These are phyloP conservation scores for Ecdyonurus torrentis DNA, from an alignment of 2,888 invertebrate genomes.

Conservation along the genomic window DNA sequence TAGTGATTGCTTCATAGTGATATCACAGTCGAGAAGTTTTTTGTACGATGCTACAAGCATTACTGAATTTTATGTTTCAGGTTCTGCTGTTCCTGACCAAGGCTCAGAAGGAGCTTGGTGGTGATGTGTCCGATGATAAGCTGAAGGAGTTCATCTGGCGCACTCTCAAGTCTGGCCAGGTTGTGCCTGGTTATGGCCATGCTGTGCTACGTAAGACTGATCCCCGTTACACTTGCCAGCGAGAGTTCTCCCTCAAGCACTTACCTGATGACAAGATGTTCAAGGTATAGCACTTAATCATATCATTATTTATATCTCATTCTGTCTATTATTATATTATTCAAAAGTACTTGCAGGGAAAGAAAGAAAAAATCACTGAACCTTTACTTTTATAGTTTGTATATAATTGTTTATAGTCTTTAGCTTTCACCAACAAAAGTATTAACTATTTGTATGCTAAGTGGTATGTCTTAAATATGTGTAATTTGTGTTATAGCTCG, in stretches of 20 bases:
- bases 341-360: neutral
- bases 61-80: slow-evolving; percentile 29
- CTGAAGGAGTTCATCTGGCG: slow-evolving; percentile 96
- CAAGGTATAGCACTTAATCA: slow-evolving; percentile 34
- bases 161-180: slow-evolving; percentile 86
- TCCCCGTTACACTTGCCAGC: slow-evolving; percentile 80
- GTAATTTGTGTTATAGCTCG: slow-evolving; percentile 40
- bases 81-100: slow-evolving; percentile 90
- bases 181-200: slow-evolving; percentile 95
- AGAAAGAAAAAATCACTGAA: neutral
- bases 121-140: slow-evolving; percentile 72
- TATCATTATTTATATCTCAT: neutral
- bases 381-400: slow-evolving; percentile 19
- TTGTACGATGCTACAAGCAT: no score
- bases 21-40: no score
- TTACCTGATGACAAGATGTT: slow-evolving; percentile 82
- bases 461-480: neutral
- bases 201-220: slow-evolving; percentile 93
- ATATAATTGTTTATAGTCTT: slow-evolving; percentile 15
- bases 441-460: neutral
- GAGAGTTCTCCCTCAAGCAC: slow-evolving; percentile 87
- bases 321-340: neutral
- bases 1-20: no score
- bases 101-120: slow-evolving; percentile 68
- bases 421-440: slow-evolving; percentile 5